Evolutionary conservation across 2,113 vertebrate genomes (phyloP).

Genomic region (Anolis carolinensis): DNA sequence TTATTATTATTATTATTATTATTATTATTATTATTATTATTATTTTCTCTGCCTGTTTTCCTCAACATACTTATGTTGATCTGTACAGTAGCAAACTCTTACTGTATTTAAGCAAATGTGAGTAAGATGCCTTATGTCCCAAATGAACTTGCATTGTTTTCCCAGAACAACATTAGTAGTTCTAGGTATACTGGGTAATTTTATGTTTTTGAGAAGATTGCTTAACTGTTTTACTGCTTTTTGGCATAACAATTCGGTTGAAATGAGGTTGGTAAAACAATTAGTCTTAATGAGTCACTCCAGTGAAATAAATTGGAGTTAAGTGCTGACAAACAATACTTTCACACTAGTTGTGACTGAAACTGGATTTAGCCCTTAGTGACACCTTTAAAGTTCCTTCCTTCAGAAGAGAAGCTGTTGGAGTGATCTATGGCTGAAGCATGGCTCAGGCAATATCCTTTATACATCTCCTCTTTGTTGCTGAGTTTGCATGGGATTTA

Average conservation of each 20-base stretch:
- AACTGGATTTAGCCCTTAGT: not conserved
- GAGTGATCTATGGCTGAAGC: not conserved
- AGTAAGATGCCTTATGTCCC: not conserved
- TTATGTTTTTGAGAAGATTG: not conserved
- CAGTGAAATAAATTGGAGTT: no score
- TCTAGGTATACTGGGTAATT: no score
- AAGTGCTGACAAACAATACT: no score
- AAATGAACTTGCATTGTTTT: not conserved
- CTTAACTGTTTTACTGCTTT: not conserved
- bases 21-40: no score
- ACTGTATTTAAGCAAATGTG: not conserved
- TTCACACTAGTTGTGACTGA: no score
- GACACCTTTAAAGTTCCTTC: not conserved
- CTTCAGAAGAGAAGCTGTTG: not conserved
- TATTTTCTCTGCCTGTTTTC: not conserved
- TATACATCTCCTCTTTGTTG: not conserved
- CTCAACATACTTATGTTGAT: not conserved
- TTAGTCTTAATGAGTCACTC: no score
- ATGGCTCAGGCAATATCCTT: not conserved
- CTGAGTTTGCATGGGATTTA: not conserved
- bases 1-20: no score
- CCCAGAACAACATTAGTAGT: not conserved
- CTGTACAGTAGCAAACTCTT: not conserved
- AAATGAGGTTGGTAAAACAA: no score
- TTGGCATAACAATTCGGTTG: not conserved